Evolutionary conservation across 1,140 invertebrate species (phyloP).

Genomic region (Marisa cornuarietis): DNA sequence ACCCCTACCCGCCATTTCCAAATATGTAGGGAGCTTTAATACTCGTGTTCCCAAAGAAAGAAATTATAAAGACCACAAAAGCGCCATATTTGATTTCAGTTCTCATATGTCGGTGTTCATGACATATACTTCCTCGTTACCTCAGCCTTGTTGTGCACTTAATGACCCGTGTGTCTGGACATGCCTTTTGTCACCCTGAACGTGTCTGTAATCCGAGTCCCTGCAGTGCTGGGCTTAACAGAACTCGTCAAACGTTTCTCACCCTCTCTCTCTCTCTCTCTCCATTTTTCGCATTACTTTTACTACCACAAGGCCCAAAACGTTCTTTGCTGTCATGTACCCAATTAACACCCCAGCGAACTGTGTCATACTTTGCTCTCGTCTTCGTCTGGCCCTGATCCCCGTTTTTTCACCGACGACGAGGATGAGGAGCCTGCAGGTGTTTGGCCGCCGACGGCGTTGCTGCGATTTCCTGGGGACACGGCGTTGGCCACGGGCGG

Average conservation of each 20-base stretch:
- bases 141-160: too few relatives aligned
- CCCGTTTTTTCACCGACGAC: background rate
- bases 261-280: background rate
- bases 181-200: too few relatives aligned
- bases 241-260: background rate
- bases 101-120: too few relatives aligned
- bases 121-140: too few relatives aligned
- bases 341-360: background rate
- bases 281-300: background rate
- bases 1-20: too few relatives aligned
- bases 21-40: too few relatives aligned
- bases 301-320: background rate
- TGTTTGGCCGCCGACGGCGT: conserved; percentile 1
- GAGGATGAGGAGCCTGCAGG: background rate
- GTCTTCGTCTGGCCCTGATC: conserved; percentile 31
- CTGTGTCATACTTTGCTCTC: conserved; percentile 37
- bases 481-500: conserved; percentile 1
- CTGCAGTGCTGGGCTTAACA: too few relatives aligned
- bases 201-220: too few relatives aligned
- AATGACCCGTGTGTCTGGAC: too few relatives aligned
- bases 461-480: background rate
- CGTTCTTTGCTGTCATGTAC: background rate
- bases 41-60: too few relatives aligned
- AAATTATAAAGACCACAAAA: too few relatives aligned
- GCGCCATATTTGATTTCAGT: too few relatives aligned